These are phyloP conservation scores for Poecile montanus DNA, from an alignment of 2,797 vertebrate genomes.

Conservation along the genomic window DNA sequence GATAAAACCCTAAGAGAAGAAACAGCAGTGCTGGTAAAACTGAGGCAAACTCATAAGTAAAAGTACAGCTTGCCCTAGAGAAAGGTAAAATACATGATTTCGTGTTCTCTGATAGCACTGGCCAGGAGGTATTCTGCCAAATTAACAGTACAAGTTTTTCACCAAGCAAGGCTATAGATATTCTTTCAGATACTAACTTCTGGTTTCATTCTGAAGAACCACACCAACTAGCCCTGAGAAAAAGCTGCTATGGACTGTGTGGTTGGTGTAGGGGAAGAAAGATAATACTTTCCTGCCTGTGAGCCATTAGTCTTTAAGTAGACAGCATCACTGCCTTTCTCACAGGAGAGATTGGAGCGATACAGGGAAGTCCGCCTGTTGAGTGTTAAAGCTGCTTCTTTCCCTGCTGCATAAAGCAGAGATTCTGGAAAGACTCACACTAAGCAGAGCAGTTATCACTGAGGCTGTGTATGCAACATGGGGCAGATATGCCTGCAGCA, in stretches of 20 bases:
- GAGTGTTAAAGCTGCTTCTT: neutral
- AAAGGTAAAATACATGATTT: neutral
- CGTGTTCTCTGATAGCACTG: neutral
- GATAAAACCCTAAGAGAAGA: neutral
- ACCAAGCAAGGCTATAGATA: neutral
- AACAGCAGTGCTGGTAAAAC: neutral
- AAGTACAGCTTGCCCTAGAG: neutral
- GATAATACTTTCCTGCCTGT: neutral
- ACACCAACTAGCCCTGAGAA: neutral
- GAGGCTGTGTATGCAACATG: accelerated
- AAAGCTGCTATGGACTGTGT: neutral
- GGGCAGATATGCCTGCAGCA: neutral
- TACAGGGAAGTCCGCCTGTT: neutral
- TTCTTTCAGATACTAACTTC: neutral
- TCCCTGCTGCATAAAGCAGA: neutral
- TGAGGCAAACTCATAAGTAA: neutral
- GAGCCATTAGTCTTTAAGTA: neutral
- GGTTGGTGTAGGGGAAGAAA: neutral
- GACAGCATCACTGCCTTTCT: neutral
- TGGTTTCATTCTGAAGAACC: neutral
- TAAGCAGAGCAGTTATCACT: too few relatives aligned
- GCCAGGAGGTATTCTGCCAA: neutral
- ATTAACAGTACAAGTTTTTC: neutral
- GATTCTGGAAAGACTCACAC: neutral
- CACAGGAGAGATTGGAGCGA: neutral